Percentiles rank a stretch among this genome's conserved stretches.
Evolutionary conservation across 2,888 invertebrate species (phyloP).

Genomic region (Listrodromus nycthemerus): DNA sequence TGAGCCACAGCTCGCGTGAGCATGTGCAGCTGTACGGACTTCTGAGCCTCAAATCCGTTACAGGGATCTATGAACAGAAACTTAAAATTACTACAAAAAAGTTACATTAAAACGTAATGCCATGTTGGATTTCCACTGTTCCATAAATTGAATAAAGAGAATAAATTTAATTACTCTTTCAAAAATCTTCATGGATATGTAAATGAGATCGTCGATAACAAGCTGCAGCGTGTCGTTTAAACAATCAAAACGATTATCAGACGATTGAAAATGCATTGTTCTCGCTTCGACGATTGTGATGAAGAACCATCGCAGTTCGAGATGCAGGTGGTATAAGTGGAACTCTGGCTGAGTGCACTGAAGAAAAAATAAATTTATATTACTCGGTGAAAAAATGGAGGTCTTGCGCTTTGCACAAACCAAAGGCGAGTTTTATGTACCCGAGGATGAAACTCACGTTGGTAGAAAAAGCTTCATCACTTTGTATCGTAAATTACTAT

Average conservation of each 20-base stretch:
- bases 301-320: slow-evolving; percentile 85
- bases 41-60: slow-evolving; percentile 83
- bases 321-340: slow-evolving; percentile 85
- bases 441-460: too few species aligned
- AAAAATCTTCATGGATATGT: slow-evolving; percentile 81
- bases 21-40: slow-evolving; percentile 87
- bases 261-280: slow-evolving; percentile 69
- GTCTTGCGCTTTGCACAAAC: too few species aligned
- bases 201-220: slow-evolving; percentile 81
- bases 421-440: too few species aligned
- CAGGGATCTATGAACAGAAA: slow-evolving; percentile 78
- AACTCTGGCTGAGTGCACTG: slow-evolving; percentile 84
- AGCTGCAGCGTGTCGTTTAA: slow-evolving; percentile 74
- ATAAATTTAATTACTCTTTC: slow-evolving; percentile 78
- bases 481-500: not conserved
- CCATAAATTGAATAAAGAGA: not conserved
- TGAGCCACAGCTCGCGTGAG: slow-evolving; percentile 86
- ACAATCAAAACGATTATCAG: slow-evolving; percentile 73
- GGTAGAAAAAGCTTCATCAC: too few species aligned
- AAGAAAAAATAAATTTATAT: slow-evolving; percentile 56
- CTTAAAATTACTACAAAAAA: slow-evolving; percentile 46
- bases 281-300: slow-evolving; percentile 78
- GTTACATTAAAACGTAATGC: not conserved
- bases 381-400: not conserved
- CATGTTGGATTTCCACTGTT: not conserved